Percentiles rank a stretch among this genome's conserved stretches.
phyloP scores from a whole-genome alignment of 2,113 vertebrate species.

The Chloebia gouldiae region DNA sequence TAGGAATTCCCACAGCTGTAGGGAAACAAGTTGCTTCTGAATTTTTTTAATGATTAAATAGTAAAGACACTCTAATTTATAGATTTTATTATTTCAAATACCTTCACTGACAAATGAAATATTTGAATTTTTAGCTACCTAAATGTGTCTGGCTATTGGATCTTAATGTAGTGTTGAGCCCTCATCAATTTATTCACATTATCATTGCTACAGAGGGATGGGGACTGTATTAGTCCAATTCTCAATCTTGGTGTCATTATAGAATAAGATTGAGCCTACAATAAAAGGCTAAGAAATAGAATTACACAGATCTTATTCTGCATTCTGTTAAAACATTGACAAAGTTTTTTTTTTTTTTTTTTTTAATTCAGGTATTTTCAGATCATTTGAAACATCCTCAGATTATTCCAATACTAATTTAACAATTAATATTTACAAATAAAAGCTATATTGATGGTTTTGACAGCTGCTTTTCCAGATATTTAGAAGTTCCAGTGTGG shows the following conservation, averaged over 20 bases:
- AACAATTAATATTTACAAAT: neutral
- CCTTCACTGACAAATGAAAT: neutral
- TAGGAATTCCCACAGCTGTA: neutral
- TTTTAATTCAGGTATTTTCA: neutral
- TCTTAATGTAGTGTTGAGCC: neutral
- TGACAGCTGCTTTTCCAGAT: neutral
- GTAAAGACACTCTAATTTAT: neutral
- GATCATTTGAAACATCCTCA: neutral
- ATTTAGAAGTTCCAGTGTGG: neutral
- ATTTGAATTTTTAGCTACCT: neutral
- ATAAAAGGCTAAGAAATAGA: neutral
- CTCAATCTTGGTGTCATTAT: neutral
- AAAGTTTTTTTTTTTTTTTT: fast-evolving
- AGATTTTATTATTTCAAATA: neutral
- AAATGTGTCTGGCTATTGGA: neutral
- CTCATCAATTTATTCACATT: neutral
- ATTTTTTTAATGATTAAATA: neutral
- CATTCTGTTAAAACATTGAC: neutral
- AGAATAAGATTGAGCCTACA: neutral
- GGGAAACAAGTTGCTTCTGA: neutral
- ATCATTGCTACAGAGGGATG: neutral
- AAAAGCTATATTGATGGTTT: neutral
- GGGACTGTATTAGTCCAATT: neutral
- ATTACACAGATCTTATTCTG: neutral
- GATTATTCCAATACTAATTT: neutral